Percentiles rank a stretch among this genome's conserved stretches.
These are phyloP conservation scores for Dissostichus mawsoni DNA, from an alignment of 2,113 vertebrate genomes.

Conservation along the genomic window DNA sequence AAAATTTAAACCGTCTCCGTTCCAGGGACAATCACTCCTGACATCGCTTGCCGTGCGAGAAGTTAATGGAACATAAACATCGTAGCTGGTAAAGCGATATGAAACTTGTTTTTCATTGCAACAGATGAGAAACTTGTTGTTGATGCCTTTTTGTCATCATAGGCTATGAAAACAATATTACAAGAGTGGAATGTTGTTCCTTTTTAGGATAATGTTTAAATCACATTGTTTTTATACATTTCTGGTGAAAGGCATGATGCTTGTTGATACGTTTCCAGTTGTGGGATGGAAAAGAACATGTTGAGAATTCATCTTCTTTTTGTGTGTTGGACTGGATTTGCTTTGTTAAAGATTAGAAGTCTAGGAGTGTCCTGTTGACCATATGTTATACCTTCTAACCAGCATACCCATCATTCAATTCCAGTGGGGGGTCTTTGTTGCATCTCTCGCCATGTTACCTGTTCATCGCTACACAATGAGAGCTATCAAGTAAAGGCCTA, in stretches of 20 bases:
- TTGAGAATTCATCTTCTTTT: neutral
- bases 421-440: neutral
- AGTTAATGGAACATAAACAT: constrained; percentile 68
- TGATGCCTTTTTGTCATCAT: constrained; percentile 19
- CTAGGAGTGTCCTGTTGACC: no score
- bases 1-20: constrained; percentile 68
- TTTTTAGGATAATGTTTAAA: constrained; percentile 19
- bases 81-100: constrained; percentile 27
- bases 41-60: constrained; percentile 59
- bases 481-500: neutral
- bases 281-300: neutral
- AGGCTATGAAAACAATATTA: neutral
- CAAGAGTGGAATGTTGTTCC: neutral
- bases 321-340: neutral
- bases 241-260: neutral
- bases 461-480: neutral
- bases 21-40: constrained; percentile 64
- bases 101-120: constrained; percentile 43
- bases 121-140: constrained; percentile 55
- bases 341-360: no score
- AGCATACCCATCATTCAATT: no score
- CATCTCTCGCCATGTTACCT: neutral
- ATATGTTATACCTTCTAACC: no score
- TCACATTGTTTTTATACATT: neutral
- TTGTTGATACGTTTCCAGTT: neutral